Percentiles rank a stretch among this genome's conserved stretches.
Evolutionary conservation across 1,140 invertebrate species (phyloP).

Genomic region (Venturia canescens): DNA sequence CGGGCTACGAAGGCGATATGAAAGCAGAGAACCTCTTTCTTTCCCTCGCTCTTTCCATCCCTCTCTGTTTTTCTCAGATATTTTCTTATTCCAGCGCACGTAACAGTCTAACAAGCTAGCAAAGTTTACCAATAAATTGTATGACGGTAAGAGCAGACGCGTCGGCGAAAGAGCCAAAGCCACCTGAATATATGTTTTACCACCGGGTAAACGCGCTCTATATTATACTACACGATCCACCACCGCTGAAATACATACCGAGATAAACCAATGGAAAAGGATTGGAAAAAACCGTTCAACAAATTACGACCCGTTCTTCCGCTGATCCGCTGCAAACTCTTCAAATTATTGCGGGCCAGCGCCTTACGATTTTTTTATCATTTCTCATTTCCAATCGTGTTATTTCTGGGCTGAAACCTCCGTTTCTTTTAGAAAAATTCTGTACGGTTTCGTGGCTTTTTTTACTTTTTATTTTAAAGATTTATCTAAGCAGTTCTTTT

Average conservation of each 20-base stretch:
- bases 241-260: neutral
- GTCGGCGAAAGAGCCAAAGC: conserved; percentile 45
- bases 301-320: no score
- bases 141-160: conserved; percentile 60
- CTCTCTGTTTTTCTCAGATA: conserved; percentile 55
- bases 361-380: no score
- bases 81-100: conserved; percentile 76
- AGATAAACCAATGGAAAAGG: neutral
- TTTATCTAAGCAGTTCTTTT: no score
- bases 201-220: conserved; percentile 23
- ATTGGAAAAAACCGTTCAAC: neutral
- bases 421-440: no score
- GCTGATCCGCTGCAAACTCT: neutral
- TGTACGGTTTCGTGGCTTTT: no score
- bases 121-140: conserved; percentile 78
- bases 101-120: conserved; percentile 75
- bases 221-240: neutral
- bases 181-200: conserved; percentile 41
- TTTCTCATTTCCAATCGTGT: no score
- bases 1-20: neutral
- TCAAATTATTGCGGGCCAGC: neutral
- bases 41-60: neutral
- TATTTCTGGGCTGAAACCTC: no score
- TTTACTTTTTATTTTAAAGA: no score
- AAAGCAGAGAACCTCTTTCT: conserved; percentile 20